These are phyloP conservation scores for Protaetia brevitarsis DNA, from an alignment of 1,140 invertebrate species.

Conservation along the genomic window DNA sequence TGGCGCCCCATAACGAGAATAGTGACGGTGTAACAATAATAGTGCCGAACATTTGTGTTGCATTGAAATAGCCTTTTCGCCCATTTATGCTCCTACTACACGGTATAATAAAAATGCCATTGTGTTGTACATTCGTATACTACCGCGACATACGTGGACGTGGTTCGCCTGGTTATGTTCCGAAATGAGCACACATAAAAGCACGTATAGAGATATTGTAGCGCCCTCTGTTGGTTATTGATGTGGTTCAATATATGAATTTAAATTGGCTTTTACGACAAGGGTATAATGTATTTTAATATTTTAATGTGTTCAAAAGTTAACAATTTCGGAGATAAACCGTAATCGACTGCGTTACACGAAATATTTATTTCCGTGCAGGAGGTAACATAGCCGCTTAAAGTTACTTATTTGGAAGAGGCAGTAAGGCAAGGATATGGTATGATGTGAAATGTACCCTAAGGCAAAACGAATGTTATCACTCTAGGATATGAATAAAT, in stretches of 20 bases:
- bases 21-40: not conserved
- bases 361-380: constrained; percentile 1
- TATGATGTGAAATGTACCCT: too few relatives aligned
- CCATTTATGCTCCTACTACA: too few relatives aligned
- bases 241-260: not conserved
- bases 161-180: too few relatives aligned
- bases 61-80: not conserved
- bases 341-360: not conserved
- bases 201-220: not conserved
- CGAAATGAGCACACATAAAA: too few relatives aligned
- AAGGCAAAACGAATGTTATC: too few relatives aligned
- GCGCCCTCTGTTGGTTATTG: not conserved
- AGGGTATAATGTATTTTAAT: not conserved
- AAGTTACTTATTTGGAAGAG: too few relatives aligned
- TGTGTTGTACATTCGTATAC: too few relatives aligned
- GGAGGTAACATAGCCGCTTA: too few relatives aligned
- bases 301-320: not conserved
- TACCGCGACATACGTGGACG: too few relatives aligned
- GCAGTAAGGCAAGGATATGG: too few relatives aligned
- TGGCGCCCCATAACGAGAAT: not conserved
- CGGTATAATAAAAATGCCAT: too few relatives aligned
- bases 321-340: not conserved
- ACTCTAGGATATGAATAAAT: too few relatives aligned
- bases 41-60: not conserved
- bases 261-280: not conserved